These are phyloP conservation scores for Ichneumoninae sp. DNA, from an alignment of 2,888 invertebrate genomes.

Conservation along the genomic window DNA sequence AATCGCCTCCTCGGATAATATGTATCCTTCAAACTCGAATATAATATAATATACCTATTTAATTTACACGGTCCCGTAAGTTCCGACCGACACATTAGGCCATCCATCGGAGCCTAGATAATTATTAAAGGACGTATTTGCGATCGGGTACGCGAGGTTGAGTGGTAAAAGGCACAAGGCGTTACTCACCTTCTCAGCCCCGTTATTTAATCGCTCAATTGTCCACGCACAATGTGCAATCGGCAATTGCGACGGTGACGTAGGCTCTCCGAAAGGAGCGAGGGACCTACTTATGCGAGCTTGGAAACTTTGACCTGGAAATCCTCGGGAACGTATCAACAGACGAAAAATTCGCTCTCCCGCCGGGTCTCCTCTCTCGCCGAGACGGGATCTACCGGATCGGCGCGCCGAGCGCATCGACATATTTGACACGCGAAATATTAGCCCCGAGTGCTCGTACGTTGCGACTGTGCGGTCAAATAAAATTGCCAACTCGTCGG, in stretches of 20 bases:
- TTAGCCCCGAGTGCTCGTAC: not conserved
- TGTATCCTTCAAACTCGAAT: not conserved
- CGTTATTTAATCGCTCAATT: conserved; percentile 60
- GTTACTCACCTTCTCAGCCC: conserved; percentile 35
- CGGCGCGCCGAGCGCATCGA: not conserved
- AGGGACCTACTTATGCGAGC: conserved; percentile 65
- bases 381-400: not conserved
- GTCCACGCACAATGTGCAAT: conserved; percentile 47
- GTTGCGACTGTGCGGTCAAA: not conserved
- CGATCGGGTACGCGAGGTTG: not conserved
- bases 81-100: not conserved
- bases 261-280: conserved; percentile 34
- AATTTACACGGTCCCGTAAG: not conserved
- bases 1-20: not conserved
- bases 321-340: conserved; percentile 64
- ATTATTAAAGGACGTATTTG: conserved; percentile 8
- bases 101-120: not conserved
- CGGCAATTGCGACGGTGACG: conserved; percentile 52
- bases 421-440: not conserved
- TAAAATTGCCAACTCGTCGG: conserved; percentile 9
- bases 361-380: not conserved
- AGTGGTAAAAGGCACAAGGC: conserved; percentile 8
- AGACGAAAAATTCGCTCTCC: conserved; percentile 4
- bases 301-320: conserved; percentile 69
- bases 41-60: not conserved